Evolutionary conservation across 2,113 vertebrate species (phyloP).

Genomic region (Nycticorax nycticorax): DNA sequence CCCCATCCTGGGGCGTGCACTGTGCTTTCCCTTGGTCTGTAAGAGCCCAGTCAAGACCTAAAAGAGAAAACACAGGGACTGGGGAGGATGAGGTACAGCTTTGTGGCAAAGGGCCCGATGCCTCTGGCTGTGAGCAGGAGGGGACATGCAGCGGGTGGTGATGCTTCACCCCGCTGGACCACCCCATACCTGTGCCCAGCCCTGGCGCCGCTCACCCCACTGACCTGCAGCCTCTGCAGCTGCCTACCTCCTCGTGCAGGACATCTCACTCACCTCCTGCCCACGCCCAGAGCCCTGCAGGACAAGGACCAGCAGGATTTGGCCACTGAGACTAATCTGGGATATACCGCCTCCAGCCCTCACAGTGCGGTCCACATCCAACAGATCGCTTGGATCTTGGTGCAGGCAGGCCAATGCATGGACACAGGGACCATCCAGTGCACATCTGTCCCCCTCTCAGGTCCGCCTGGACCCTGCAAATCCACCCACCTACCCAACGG

Average conservation of each 20-base stretch:
- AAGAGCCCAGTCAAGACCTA: background rate
- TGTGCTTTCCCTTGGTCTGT: background rate
- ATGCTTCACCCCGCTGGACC: background rate
- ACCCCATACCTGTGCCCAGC: background rate
- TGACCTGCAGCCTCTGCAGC: background rate
- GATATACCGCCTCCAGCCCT: background rate
- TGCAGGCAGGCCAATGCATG: background rate
- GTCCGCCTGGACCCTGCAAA: background rate
- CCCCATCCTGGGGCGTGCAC: background rate
- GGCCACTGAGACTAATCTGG: background rate
- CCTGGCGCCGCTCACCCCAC: background rate
- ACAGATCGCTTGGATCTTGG: background rate
- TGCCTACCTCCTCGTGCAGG: background rate
- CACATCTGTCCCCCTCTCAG: background rate
- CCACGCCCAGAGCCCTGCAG: accelerated
- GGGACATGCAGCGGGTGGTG: too few relatives aligned
- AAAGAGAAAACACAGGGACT: background rate
- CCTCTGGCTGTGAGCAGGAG: background rate
- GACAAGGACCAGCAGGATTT: background rate
- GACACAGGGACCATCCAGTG: background rate
- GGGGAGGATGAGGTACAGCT: accelerated
- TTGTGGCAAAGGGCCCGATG: background rate
- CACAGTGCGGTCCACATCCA: background rate
- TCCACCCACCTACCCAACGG: background rate
- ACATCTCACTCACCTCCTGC: background rate